A percentile compares a stretch with the other conserved stretches of the same genome.
Conservation (phyloP, 1,140 invertebrate genomes). For the Saxidomus purpurata region DNA sequence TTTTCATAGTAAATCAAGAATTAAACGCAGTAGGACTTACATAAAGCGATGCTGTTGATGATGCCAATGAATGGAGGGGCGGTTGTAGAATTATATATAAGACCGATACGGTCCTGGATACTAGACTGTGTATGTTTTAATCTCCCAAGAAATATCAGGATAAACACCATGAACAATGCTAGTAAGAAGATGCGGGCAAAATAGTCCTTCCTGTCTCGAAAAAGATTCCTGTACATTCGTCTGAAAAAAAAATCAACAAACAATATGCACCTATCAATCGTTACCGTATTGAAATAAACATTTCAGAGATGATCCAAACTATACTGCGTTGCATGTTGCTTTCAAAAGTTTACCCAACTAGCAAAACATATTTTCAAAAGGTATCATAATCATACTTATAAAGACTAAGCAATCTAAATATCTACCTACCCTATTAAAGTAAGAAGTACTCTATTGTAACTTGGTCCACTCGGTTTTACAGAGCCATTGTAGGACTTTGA, state of each 20-base stretch:
- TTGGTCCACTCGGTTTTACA: background rate
- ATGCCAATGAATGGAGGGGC: conserved; percentile 69
- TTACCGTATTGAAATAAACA: too few species aligned
- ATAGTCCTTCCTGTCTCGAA: conserved; percentile 71
- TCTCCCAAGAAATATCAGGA: conserved; percentile 69
- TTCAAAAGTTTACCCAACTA: too few species aligned
- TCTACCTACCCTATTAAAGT: conserved; percentile 58
- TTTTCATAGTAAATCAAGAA: too few species aligned
- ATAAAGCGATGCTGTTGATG: conserved; percentile 64
- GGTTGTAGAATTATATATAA: conserved; percentile 69
- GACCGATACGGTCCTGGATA: conserved; percentile 73
- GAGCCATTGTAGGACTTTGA: background rate
- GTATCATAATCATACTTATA: too few species aligned
- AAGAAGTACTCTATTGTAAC: conserved; percentile 54
- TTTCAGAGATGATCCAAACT: too few species aligned
- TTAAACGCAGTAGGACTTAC: too few species aligned
- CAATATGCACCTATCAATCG: too few species aligned
- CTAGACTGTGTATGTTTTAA: conserved; percentile 70
- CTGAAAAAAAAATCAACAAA: conserved; percentile 51
- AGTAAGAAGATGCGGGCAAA: conserved; percentile 61
- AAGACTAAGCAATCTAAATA: too few species aligned
- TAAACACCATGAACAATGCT: conserved; percentile 65
- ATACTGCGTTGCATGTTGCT: too few species aligned
- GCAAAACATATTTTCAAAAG: too few species aligned
- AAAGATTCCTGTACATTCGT: conserved; percentile 75